Conservation (phyloP, 2,888 invertebrate genomes). For the Nematopogon swammerdamellus region DNA sequence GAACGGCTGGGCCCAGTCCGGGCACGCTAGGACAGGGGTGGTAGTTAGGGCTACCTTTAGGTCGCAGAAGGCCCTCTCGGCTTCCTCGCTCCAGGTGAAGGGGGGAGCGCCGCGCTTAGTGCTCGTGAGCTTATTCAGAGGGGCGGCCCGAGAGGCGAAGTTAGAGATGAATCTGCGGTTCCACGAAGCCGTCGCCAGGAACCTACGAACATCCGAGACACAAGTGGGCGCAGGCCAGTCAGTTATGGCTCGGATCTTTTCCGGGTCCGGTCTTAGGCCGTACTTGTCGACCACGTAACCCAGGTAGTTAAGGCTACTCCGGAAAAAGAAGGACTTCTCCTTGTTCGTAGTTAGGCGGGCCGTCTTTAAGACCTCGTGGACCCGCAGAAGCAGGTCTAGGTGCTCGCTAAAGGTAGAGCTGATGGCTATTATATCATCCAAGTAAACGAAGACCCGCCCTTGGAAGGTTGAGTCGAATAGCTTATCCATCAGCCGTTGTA, state of each 20-base stretch:
- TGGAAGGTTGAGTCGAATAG: constrained; percentile 12
- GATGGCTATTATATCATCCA: constrained; percentile 14
- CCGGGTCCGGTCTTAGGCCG: constrained; percentile 14
- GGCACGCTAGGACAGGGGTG: neutral
- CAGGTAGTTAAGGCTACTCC: constrained; percentile 1
- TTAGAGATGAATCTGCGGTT: neutral
- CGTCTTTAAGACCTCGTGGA: neutral
- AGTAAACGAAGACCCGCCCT: constrained; percentile 10
- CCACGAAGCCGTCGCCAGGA: neutral
- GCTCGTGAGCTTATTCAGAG: neutral
- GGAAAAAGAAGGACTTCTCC: constrained; percentile 9
- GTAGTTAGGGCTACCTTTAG: neutral
- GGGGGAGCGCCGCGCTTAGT: neutral
- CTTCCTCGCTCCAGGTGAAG: neutral
- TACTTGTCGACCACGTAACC: constrained; percentile 12
- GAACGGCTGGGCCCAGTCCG: neutral
- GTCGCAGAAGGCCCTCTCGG: neutral
- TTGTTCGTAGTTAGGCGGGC: constrained; percentile 13
- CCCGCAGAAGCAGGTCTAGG: neutral
- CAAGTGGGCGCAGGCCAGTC: constrained; percentile 13
- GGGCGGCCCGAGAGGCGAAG: neutral
- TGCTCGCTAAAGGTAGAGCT: constrained; percentile 11
- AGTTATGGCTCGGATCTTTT: constrained; percentile 13
- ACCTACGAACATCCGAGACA: neutral
- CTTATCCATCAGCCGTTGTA: constrained; percentile 14